phyloP scores from a whole-genome alignment of 2,888 invertebrate genomes.

The Gymnosoma rotundatum region DNA sequence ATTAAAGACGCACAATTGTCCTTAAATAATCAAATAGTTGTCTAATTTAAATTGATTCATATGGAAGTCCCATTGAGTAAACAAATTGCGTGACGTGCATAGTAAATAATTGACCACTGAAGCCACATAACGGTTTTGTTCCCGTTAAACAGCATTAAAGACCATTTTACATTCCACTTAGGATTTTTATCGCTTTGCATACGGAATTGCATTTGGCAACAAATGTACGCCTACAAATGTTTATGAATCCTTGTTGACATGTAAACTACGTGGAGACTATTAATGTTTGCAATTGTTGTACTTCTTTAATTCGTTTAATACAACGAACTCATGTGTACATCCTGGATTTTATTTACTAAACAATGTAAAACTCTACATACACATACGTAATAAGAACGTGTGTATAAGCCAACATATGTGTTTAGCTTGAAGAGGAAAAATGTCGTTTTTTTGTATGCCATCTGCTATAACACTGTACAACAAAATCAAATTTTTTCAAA shows the following conservation, averaged over 20 bases:
- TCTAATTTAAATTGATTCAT: conserved; percentile 21
- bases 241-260: conserved; percentile 24
- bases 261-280: conserved; percentile 30
- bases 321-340: neutral
- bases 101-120: conserved; percentile 43
- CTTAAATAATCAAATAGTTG: neutral
- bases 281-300: conserved; percentile 61
- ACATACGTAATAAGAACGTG: neutral
- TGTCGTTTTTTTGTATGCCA: conserved; percentile 45
- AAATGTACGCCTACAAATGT: conserved; percentile 29
- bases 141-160: conserved; percentile 33
- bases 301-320: conserved; percentile 52
- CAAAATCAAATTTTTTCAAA: too few relatives aligned
- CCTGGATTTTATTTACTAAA: conserved; percentile 54
- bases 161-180: conserved; percentile 27
- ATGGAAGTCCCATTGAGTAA: conserved; percentile 10
- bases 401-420: neutral
- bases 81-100: conserved; percentile 5
- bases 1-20: neutral
- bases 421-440: neutral
- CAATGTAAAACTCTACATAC: neutral
- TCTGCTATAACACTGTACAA: too few relatives aligned
- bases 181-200: conserved; percentile 9
- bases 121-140: conserved; percentile 41
- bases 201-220: neutral